Evolutionary conservation across 2,888 invertebrate genomes (phyloP).

Genomic region (Iselma pallidipennis): DNA sequence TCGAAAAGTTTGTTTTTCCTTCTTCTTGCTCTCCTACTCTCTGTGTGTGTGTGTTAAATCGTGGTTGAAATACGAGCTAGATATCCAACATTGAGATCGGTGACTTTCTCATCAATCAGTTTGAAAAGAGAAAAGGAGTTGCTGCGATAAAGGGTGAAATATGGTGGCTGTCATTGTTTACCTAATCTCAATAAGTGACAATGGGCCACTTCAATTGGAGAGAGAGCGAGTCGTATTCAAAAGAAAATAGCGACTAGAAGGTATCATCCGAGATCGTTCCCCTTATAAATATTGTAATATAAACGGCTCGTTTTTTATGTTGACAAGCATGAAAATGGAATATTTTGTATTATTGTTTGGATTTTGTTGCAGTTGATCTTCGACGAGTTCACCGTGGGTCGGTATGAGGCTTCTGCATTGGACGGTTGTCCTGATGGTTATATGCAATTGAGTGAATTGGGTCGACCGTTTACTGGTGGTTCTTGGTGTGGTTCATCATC

Average conservation of each 20-base stretch:
- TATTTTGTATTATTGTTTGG: constrained; percentile 2
- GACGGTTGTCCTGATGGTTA: constrained; percentile 87
- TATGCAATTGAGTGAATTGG: constrained; percentile 84
- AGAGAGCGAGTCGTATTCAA: background rate
- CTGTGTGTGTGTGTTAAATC: background rate
- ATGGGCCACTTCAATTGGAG: background rate
- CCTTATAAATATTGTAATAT: no score
- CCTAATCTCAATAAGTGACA: background rate
- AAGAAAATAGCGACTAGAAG: no score
- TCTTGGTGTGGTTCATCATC: constrained; percentile 87
- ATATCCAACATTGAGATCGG: background rate
- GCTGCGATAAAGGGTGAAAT: background rate
- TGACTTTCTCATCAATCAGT: constrained; percentile 1
- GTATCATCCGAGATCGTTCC: no score
- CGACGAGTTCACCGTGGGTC: constrained; percentile 86
- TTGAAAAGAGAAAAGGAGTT: background rate
- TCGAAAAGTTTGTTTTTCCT: background rate
- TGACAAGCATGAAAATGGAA: no score
- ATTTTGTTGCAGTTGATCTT: constrained; percentile 69
- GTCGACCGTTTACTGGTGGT: constrained; percentile 85
- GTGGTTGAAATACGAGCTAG: background rate
- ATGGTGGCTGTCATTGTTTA: background rate
- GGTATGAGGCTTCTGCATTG: constrained; percentile 73
- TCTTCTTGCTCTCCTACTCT: background rate
- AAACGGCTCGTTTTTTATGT: no score